These are phyloP conservation scores for Typhlichthys eigenmanni DNA, from an alignment of 2,797 vertebrate species.

Conservation along the genomic window DNA sequence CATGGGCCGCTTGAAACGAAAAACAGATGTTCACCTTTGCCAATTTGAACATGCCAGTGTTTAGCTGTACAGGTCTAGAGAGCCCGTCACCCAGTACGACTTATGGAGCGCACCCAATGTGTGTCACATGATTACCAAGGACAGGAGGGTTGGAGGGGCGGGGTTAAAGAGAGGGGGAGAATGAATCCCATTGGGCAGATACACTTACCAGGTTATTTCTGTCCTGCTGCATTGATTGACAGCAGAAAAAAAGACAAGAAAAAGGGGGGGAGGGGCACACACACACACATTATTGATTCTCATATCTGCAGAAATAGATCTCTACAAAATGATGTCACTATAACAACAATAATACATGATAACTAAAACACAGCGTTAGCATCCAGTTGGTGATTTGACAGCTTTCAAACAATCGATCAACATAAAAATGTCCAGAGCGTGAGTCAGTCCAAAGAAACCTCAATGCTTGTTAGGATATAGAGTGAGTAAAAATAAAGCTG, in stretches of 20 bases:
- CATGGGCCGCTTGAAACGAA: too few relatives aligned
- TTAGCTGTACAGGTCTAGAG: background rate
- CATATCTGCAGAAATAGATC: slow-evolving; percentile 55
- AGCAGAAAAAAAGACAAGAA: slow-evolving; percentile 78
- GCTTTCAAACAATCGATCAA: too few relatives aligned
- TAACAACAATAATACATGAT: too few relatives aligned
- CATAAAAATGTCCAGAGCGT: too few relatives aligned
- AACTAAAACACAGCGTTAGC: too few relatives aligned
- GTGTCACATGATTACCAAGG: slow-evolving; percentile 33
- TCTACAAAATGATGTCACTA: slow-evolving; percentile 31
- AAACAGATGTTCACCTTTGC: too few relatives aligned
- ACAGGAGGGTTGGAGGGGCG: slow-evolving; percentile 28
- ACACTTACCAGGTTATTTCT: slow-evolving; percentile 99
- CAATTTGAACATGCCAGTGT: too few relatives aligned
- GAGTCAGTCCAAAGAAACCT: too few relatives aligned
- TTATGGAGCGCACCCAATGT: slow-evolving; percentile 35
- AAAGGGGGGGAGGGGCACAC: slow-evolving; percentile 65
- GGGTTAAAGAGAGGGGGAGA: slow-evolving; percentile 35
- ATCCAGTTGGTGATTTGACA: too few relatives aligned
- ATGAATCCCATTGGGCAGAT: slow-evolving; percentile 62
- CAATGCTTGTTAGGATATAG: too few relatives aligned
- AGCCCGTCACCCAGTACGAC: background rate
- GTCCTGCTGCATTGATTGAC: slow-evolving; percentile 92
- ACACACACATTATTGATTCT: slow-evolving; percentile 75
- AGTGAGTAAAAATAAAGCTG: too few relatives aligned